Base-by-base conservation (phyloP, 2,888 invertebrate species). In the Dione juno region DNA sequence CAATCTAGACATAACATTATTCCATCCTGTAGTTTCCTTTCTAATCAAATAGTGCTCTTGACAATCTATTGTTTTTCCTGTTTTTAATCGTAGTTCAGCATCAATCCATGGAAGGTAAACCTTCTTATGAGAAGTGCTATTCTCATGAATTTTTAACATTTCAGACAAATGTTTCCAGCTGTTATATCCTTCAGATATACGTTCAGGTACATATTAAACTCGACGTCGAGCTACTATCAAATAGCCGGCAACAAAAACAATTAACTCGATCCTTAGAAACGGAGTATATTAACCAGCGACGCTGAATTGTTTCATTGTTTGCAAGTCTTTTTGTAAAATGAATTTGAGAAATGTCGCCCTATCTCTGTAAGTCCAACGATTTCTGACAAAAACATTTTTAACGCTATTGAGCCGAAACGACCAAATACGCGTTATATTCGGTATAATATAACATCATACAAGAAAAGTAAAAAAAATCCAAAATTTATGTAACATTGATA, bases 1-100 rank as follows among this genome's bases (percentile, higher is more conserved):
- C 53, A 80, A 78, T 76, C 81, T 75, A 74, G 72, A 70, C 69
- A 79, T 75, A 75, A 80, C 76, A 77, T 78, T 77, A 73, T 75
- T 77, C 79, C 78, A 80, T 64, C 77, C 75, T 71, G 74, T 71
- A 74, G 74, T 78, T 76, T 73, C 69, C 61, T 75, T 76, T 70
- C 61, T 76, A 75, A 78, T 79, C 70, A 77, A 75, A 73, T 75
- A 67, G n/a, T n/a, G n/a, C n/a, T n/a, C n/a, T 78, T 76, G 72
- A 57, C 58, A 66, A 71, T 72, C 70, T 72, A 71, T 76, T 67
- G 53, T 53, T 53, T 53, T 53, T 6, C 53, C 37, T 37, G 8
- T 37, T 37, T 37, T 37, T n/a, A 37, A 37, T 6, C 37, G 37
- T 37, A 37, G 37, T 53, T 53, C 53, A 53, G 53, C 21, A n/a